A percentile compares a stretch with the other conserved stretches of the same genome.
phyloP scores from a whole-genome alignment of 2,797 vertebrate species.

The Acanthis flammea region DNA sequence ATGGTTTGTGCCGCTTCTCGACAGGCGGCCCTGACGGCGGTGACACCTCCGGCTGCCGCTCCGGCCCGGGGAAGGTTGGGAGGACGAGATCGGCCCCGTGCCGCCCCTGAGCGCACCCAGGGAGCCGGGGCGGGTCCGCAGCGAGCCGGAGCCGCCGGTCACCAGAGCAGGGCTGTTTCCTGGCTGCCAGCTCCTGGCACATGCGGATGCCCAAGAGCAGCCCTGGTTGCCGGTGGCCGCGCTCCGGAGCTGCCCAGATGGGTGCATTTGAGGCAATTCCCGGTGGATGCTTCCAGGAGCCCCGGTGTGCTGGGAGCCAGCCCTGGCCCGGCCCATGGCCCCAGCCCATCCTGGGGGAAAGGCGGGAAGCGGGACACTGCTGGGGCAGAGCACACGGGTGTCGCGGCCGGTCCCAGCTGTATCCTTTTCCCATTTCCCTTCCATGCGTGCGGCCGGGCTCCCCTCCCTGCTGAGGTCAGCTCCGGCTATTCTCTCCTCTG shows the following conservation, averaged over 20 bases:
- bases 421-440: constrained; percentile 57
- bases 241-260: fast-evolving
- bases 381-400: background rate
- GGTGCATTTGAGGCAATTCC: background rate
- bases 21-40: background rate
- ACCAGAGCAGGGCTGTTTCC: fast-evolving
- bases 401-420: constrained; percentile 15
- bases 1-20: background rate
- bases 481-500: constrained; percentile 62
- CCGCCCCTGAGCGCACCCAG: fast-evolving
- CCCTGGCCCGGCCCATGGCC: background rate
- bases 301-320: background rate
- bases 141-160: fast-evolving
- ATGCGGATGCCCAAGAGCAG: fast-evolving
- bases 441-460: background rate
- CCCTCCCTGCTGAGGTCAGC: constrained; percentile 57
- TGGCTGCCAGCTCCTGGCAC: background rate
- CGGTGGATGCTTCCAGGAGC: fast-evolving
- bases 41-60: background rate
- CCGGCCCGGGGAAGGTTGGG: background rate
- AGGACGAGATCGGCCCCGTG: fast-evolving
- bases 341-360: background rate
- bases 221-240: background rate
- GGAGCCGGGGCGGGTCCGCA: background rate
- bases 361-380: fast-evolving